Percentiles rank a stretch among this genome's conserved stretches.
Conservation (phyloP, 2,113 vertebrate genomes). For the Cichladusa arquata region DNA sequence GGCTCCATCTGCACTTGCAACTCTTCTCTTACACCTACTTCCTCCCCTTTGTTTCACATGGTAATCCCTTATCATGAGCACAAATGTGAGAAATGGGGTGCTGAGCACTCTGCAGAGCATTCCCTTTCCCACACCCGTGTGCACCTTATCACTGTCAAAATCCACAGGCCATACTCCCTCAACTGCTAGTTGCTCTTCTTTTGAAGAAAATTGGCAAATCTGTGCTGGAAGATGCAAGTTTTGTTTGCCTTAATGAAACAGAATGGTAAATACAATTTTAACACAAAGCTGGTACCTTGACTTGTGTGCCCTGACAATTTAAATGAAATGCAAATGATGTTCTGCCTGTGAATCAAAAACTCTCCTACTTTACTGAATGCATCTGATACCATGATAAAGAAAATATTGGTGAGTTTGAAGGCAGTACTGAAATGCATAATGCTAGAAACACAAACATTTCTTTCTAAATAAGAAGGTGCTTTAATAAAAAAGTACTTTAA, state of each 20-base stretch:
- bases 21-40: neutral
- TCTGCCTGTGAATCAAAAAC: neutral
- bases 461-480: conserved; percentile 50
- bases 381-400: neutral
- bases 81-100: neutral
- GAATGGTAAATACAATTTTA: conserved; percentile 46
- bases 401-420: conserved; percentile 44
- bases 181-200: neutral
- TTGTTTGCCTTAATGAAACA: conserved; percentile 1
- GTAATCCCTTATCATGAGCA: neutral
- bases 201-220: neutral
- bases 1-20: neutral
- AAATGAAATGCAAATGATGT: neutral
- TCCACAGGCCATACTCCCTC: neutral
- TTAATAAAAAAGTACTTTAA: conserved; percentile 6
- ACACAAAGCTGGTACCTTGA: conserved; percentile 11
- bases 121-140: neutral
- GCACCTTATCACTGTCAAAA: neutral
- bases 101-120: accelerated
- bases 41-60: neutral
- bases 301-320: neutral
- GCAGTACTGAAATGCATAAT: conserved; percentile 52
- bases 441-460: conserved; percentile 23
- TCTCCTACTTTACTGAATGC: neutral
- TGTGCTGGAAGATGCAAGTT: neutral